Base-by-base conservation (phyloP, 2,797 vertebrate species). In the Enteromius unitaeniatus region DNA sequence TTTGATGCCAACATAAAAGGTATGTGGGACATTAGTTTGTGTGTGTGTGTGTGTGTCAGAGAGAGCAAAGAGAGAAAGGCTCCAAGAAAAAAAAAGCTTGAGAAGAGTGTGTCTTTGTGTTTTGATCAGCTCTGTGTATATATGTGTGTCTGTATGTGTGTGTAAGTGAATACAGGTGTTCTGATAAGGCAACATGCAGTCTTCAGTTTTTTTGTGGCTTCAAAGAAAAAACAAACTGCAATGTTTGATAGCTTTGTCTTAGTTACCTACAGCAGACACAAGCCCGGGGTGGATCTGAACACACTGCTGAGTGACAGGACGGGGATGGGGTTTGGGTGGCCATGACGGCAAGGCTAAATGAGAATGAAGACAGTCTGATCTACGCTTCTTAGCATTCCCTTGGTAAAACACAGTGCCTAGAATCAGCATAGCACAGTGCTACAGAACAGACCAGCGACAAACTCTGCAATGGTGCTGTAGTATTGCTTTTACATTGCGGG, bases 121-220 rank as follows among this genome's bases (percentile, higher is more conserved):
- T 79, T 40, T 42, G 9, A 79, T 79, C 78, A 53, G 10, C 11
- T 78, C 15, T 42, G n/a, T 47, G n/a, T 72, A 45, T 21, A 51
- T 65, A 75, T 55, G 37, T 78, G 78, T 82, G 81, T 45, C 42
- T 82, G 82, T 65, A 47, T 84, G 51, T 80, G 78, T 72, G 45
- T 68, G 74, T 84, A 79, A 73, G 84, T 85, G 91, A 85, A 87
- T 87, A 89, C 89, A 83, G 87, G 88, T 87, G 92, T 92, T 91
- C 90, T 94, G 75, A 92, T 95, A 94, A 95, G 93, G 94, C 94
- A 95, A 95, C 94, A 95, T 95, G 93, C 95, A 95, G 91, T 93
- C 92, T 89, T 93, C 88, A 88, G 87, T 68, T 92, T 94, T 92
- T 87, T 83, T 91, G 89, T 93, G 92, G 89, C 90, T 89, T 93